Evolutionary conservation across 2,113 vertebrate genomes (phyloP).

Genomic region (Triplophysa rosa): DNA sequence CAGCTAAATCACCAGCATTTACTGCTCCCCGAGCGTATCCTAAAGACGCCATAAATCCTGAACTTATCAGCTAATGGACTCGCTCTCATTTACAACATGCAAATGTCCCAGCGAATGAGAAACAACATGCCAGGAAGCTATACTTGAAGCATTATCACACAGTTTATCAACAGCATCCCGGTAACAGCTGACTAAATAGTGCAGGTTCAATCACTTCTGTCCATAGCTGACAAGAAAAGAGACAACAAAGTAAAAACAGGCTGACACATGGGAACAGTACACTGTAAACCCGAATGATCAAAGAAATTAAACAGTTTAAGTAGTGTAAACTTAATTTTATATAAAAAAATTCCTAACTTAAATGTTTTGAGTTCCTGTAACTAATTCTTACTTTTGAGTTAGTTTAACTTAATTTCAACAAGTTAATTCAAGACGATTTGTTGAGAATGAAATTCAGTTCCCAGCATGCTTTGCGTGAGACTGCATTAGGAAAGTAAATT

Average conservation of each 20-base stretch:
- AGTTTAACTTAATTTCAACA: no score
- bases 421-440: no score
- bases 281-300: no score
- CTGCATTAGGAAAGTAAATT: no score
- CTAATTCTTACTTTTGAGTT: no score
- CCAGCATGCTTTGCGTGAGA: no score
- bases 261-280: background rate
- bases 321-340: no score
- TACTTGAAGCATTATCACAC: background rate
- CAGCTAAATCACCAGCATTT: background rate
- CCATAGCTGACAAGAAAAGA: background rate
- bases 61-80: slow-evolving; percentile 44
- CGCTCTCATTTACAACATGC: slow-evolving; percentile 1
- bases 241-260: background rate
- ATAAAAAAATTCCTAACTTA: no score
- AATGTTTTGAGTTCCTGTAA: no score
- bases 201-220: background rate
- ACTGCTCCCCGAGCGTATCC: background rate
- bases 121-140: background rate
- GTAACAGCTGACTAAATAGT: background rate
- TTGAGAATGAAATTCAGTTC: no score
- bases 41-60: slow-evolving; percentile 14
- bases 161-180: background rate
- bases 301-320: no score
- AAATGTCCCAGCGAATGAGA: background rate